Conservation (phyloP, 2,888 invertebrate species). For the Omphaloscelis lunosa region DNA sequence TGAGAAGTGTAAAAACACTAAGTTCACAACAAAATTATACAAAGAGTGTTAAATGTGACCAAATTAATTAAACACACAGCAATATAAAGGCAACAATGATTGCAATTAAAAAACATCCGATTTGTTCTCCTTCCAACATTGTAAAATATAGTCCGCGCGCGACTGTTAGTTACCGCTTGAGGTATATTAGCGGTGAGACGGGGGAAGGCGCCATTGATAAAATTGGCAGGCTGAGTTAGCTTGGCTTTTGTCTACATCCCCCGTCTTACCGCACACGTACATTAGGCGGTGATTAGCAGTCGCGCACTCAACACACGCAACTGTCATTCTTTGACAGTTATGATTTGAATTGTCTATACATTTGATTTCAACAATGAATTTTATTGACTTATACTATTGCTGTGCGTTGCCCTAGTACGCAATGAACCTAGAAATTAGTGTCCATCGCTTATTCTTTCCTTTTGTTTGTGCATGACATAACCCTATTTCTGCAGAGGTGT, state of each 20-base stretch:
- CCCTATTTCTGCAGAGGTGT: slow-evolving; percentile 78
- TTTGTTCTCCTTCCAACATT: background rate
- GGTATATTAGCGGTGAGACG: too few species aligned
- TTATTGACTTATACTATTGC: background rate
- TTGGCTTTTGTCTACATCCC: too few species aligned
- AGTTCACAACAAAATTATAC: background rate
- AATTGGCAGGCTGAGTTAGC: too few species aligned
- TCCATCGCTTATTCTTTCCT: slow-evolving; percentile 56
- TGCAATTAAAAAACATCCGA: too few species aligned
- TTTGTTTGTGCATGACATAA: slow-evolving; percentile 64
- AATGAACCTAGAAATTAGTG: slow-evolving; percentile 24
- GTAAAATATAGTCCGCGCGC: background rate
- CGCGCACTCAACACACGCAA: background rate
- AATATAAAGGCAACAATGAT: background rate
- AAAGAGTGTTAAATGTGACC: slow-evolving; percentile 23
- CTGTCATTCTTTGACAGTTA: background rate
- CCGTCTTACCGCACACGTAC: too few species aligned
- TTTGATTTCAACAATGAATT: background rate
- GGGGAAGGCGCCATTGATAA: too few species aligned
- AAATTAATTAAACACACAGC: slow-evolving; percentile 43
- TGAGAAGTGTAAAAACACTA: background rate
- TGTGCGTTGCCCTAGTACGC: slow-evolving; percentile 5
- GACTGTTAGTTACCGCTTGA: too few species aligned
- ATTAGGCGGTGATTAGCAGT: background rate
- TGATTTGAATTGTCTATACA: background rate